Percentiles rank a stretch among this genome's conserved stretches.
Evolutionary conservation across 2,797 vertebrate genomes (phyloP).

Genomic region (Anguilla marmorata): DNA sequence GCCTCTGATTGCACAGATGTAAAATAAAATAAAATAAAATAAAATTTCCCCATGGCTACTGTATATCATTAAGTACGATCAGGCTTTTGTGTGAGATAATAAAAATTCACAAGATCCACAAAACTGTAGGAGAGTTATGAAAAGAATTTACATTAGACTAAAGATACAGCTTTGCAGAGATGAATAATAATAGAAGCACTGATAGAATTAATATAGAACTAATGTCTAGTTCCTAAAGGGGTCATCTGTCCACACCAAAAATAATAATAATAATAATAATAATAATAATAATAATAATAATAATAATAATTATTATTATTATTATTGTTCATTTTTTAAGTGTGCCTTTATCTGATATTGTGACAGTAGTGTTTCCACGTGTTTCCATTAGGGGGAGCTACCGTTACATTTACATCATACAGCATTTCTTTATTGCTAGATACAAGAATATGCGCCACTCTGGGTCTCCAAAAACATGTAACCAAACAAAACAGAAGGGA

Average conservation of each 20-base stretch:
- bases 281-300: too few relatives aligned
- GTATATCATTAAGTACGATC: too few relatives aligned
- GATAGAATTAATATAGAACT: neutral
- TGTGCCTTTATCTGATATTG: neutral
- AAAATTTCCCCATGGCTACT: too few relatives aligned
- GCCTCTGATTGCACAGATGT: too few relatives aligned
- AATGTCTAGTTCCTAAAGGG: neutral
- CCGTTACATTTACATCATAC: neutral
- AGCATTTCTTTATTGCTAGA: neutral
- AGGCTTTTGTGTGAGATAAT: too few relatives aligned
- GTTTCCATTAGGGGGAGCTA: slow-evolving; percentile 4
- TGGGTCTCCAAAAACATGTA: neutral
- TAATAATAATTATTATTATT: too few relatives aligned
- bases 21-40: too few relatives aligned
- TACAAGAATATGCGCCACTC: neutral
- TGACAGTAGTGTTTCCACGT: neutral
- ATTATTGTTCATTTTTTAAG: neutral
- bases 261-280: too few relatives aligned
- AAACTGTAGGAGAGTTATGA: neutral
- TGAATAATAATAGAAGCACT: neutral
- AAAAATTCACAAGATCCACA: neutral
- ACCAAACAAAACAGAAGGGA: neutral
- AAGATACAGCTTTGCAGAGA: neutral
- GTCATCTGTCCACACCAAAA: neutral
- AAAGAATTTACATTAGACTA: neutral